These are phyloP conservation scores for Synchiropus splendidus DNA, from an alignment of 2,113 vertebrate species.

Conservation along the genomic window DNA sequence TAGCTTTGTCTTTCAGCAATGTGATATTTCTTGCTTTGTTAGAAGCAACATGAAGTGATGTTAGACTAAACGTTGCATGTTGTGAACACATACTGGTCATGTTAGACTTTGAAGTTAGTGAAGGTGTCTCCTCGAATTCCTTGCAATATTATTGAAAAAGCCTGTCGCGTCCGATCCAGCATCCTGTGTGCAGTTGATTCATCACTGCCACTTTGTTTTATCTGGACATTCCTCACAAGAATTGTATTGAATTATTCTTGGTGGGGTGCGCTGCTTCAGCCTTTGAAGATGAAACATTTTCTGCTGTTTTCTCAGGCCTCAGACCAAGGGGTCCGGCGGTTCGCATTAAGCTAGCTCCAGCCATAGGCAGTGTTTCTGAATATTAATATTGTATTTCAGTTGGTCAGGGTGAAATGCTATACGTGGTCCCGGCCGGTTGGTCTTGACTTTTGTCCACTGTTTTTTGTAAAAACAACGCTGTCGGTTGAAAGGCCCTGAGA, in stretches of 20 bases:
- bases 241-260: conserved; percentile 49
- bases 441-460: too few relatives aligned
- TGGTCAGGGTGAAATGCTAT: not conserved
- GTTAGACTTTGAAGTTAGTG: conserved; percentile 26
- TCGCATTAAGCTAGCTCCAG: too few relatives aligned
- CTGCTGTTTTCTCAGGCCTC: conserved; percentile 48
- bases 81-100: conserved; percentile 9
- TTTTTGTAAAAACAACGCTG: too few relatives aligned
- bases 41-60: too few relatives aligned
- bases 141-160: conserved; percentile 13
- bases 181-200: conserved; percentile 52
- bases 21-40: too few relatives aligned
- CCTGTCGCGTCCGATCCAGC: conserved; percentile 40
- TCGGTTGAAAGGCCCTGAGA: too few relatives aligned
- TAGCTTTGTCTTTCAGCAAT: too few relatives aligned
- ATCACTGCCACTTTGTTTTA: conserved; percentile 51
- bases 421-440: not conserved
- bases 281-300: conserved; percentile 57
- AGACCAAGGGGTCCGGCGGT: conserved; percentile 4
- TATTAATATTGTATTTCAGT: not conserved
- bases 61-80: too few relatives aligned
- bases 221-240: conserved; percentile 63
- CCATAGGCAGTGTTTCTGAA: too few relatives aligned
- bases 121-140: conserved; percentile 33
- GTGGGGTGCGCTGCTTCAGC: conserved; percentile 37